Percentiles rank a stretch among this genome's conserved stretches.
phyloP scores from a whole-genome alignment of 2,797 vertebrate genomes.

The Melanotaenia trifasciata region DNA sequence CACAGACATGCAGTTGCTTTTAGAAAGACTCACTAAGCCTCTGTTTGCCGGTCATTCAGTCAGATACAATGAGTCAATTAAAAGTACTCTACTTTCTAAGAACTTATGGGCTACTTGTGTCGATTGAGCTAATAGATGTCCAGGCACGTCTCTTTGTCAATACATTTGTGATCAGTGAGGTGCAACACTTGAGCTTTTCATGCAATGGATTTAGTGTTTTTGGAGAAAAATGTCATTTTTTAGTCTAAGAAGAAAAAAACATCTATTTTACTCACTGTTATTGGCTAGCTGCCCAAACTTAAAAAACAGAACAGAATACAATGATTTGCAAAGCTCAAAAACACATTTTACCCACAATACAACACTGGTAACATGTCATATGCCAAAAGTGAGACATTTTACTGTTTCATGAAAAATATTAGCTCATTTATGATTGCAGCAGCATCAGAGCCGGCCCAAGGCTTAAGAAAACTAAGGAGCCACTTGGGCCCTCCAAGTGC shows the following conservation, averaged over 20 bases:
- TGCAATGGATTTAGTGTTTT: background rate
- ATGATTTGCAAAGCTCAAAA: background rate
- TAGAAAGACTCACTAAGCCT: constrained; percentile 7
- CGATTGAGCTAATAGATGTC: constrained; percentile 62
- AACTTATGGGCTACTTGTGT: constrained; percentile 37
- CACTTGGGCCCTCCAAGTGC: too few relatives aligned
- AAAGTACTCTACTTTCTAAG: constrained; percentile 44
- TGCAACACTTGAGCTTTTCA: constrained; percentile 8
- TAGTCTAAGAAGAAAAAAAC: background rate
- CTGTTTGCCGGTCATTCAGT: constrained; percentile 27
- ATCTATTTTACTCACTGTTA: background rate
- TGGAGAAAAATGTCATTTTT: background rate
- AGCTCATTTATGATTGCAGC: background rate
- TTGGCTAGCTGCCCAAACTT: too few relatives aligned
- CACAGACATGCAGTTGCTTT: background rate
- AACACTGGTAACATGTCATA: background rate
- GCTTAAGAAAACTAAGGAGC: too few relatives aligned
- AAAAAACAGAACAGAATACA: too few relatives aligned
- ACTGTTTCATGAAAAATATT: background rate
- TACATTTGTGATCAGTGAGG: constrained; percentile 46
- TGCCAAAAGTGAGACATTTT: background rate
- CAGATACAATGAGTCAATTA: constrained; percentile 56
- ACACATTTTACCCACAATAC: background rate
- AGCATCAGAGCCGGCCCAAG: background rate
- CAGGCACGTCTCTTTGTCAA: constrained; percentile 57